A percentile compares a stretch with the other conserved stretches of the same genome.
Evolutionary conservation across 2,888 invertebrate genomes (phyloP).

Genomic region (Dynastes hyllus): DNA sequence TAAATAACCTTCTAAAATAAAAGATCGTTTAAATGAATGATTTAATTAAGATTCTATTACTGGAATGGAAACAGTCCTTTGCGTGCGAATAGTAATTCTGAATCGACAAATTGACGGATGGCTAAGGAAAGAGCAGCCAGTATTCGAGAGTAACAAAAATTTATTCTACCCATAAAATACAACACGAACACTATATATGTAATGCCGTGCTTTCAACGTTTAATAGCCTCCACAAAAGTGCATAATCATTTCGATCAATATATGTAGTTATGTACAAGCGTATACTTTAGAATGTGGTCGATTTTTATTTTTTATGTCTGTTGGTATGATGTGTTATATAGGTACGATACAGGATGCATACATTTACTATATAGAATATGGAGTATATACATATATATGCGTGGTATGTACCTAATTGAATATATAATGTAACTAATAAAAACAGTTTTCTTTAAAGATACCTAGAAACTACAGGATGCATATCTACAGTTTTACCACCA

Average conservation of each 20-base stretch:
- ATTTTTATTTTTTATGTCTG: slow-evolving; percentile 45
- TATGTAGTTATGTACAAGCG: slow-evolving; percentile 30
- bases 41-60: slow-evolving; percentile 32
- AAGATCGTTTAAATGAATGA: slow-evolving; percentile 11
- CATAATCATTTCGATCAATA: slow-evolving; percentile 52
- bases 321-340: slow-evolving; percentile 16
- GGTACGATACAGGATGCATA: background rate
- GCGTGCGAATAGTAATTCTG: slow-evolving; percentile 28
- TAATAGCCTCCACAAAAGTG: slow-evolving; percentile 52
- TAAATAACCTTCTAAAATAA: slow-evolving; percentile 3
- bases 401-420: background rate
- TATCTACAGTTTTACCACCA: too few species aligned
- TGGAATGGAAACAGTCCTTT: slow-evolving; percentile 11
- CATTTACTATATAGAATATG: background rate
- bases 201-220: slow-evolving; percentile 52
- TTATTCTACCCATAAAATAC: slow-evolving; percentile 48
- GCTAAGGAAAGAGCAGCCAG: slow-evolving; percentile 16
- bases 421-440: too few species aligned
- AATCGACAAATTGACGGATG: slow-evolving; percentile 40
- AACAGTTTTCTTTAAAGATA: too few species aligned
- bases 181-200: slow-evolving; percentile 46
- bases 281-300: slow-evolving; percentile 49
- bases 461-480: too few species aligned
- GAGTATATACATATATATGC: background rate
- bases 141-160: slow-evolving; percentile 33